A percentile compares a stretch with the other conserved stretches of the same genome.
Conservation (phyloP, 2,797 vertebrate species). For the Champsocephalus esox region DNA sequence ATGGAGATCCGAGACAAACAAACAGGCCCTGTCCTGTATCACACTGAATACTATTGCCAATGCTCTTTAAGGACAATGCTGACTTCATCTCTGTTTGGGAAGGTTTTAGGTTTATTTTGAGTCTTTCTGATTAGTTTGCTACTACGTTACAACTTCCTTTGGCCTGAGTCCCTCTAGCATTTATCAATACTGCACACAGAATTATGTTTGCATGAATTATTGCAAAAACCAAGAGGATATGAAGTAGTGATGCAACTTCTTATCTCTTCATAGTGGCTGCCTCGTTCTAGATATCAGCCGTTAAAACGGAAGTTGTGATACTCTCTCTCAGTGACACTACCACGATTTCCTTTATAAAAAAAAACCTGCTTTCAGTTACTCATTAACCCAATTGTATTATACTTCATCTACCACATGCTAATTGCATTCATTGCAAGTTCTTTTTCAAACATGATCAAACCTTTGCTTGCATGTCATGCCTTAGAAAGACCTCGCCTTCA, state of each 20-base stretch:
- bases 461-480: neutral
- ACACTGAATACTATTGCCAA: neutral
- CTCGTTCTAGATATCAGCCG: constrained; percentile 45
- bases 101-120: neutral
- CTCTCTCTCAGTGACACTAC: constrained; percentile 49
- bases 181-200: neutral
- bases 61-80: neutral
- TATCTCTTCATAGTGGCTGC: constrained; percentile 42
- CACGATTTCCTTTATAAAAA: constrained; percentile 53
- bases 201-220: constrained; percentile 9
- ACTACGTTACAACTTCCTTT: neutral
- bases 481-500: constrained; percentile 18
- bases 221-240: constrained; percentile 27
- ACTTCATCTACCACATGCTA: neutral
- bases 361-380: constrained; percentile 14
- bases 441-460: neutral
- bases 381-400: neutral
- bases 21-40: neutral
- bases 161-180: neutral
- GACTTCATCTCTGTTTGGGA: neutral
- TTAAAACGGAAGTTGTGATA: constrained; percentile 66
- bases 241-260: constrained; percentile 41
- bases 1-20: neutral
- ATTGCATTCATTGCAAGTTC: neutral
- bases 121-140: constrained; percentile 2